A percentile compares a stretch with the other conserved stretches of the same genome.
Conservation (phyloP, 2,888 invertebrate genomes). For the Limnephilus auricula region DNA sequence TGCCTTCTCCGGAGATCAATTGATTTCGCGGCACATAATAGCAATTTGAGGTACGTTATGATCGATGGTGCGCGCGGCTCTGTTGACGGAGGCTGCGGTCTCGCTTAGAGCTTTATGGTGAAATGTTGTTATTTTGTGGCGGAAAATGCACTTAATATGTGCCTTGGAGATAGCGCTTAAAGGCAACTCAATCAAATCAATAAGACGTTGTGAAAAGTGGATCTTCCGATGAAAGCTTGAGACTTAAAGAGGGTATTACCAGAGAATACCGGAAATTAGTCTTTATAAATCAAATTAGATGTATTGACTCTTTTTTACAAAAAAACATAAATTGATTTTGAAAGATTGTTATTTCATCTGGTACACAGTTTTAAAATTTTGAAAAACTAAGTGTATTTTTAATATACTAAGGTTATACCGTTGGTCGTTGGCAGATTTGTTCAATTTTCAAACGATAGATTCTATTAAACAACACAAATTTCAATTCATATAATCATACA, state of each 20-base stretch:
- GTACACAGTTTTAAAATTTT: too few relatives aligned
- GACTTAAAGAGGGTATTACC: neutral
- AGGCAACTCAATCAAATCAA: neutral
- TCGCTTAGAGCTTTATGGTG: neutral
- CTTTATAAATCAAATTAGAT: too few relatives aligned
- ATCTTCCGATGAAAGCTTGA: neutral
- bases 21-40: constrained; percentile 30
- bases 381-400: too few relatives aligned
- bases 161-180: neutral
- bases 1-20: constrained; percentile 39
- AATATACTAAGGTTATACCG: too few relatives aligned
- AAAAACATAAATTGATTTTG: too few relatives aligned
- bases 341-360: too few relatives aligned
- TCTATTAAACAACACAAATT: too few relatives aligned
- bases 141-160: neutral
- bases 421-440: too few relatives aligned
- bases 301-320: too few relatives aligned
- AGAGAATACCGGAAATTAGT: too few relatives aligned
- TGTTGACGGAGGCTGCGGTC: neutral
- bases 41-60: constrained; percentile 25
- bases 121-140: neutral
- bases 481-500: too few relatives aligned
- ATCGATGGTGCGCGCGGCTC: neutral
- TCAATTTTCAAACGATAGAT: too few relatives aligned
- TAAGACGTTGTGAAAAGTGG: neutral